Evolutionary conservation across 2,113 vertebrate species (phyloP).

Genomic region (Morphnarchus princeps): DNA sequence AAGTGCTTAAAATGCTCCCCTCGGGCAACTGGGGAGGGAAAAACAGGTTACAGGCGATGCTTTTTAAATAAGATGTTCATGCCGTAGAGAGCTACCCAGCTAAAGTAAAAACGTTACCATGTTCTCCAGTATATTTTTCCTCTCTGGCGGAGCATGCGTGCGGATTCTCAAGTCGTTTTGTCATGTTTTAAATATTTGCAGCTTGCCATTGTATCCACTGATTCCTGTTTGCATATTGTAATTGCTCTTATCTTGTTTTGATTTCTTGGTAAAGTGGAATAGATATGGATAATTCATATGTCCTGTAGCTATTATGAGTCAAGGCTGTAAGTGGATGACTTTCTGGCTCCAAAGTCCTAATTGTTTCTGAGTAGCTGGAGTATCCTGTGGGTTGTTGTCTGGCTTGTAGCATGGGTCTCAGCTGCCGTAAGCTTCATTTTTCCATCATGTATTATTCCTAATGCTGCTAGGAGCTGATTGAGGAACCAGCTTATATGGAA

Average conservation of each 20-base stretch:
- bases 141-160: constrained; percentile 8
- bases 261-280: constrained; percentile 64
- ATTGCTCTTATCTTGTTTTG: constrained; percentile 65
- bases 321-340: constrained; percentile 60
- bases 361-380: constrained; percentile 69
- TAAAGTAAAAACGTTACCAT: constrained; percentile 28
- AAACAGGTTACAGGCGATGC: constrained; percentile 54
- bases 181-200: constrained; percentile 44
- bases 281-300: constrained; percentile 67
- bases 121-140: constrained; percentile 36
- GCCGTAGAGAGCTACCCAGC: constrained; percentile 19
- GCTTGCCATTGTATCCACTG: constrained; percentile 5
- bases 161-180: constrained; percentile 41
- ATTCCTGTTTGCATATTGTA: constrained; percentile 55
- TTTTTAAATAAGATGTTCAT: constrained; percentile 62
- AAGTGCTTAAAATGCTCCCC: constrained; percentile 53
- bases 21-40: constrained; percentile 53
- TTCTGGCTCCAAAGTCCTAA: constrained; percentile 70
- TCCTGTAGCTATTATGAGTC: constrained; percentile 67
- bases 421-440: constrained; percentile 72
- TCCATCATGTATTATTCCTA: constrained; percentile 70
- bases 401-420: constrained; percentile 69
- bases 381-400: constrained; percentile 72
- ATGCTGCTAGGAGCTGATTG: constrained; percentile 64
- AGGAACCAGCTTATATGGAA: constrained; percentile 67